These are phyloP conservation scores for Aegithalos caudatus DNA, from an alignment of 2,113 vertebrate genomes.

Conservation along the genomic window DNA sequence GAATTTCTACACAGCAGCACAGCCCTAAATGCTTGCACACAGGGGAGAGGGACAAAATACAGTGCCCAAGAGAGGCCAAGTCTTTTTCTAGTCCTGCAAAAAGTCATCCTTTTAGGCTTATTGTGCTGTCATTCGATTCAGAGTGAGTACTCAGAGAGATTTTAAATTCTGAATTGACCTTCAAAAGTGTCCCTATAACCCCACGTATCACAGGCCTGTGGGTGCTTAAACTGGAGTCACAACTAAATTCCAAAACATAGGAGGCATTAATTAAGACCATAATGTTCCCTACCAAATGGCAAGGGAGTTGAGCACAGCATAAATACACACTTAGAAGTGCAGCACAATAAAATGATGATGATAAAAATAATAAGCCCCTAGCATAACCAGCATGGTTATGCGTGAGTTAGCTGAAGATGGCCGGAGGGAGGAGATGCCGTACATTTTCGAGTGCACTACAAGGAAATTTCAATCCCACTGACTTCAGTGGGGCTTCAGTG, in stretches of 20 bases:
- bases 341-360: background rate
- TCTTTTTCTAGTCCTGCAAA: background rate
- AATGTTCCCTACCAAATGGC: background rate
- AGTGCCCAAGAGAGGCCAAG: background rate
- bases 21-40: background rate
- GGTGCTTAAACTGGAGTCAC: background rate
- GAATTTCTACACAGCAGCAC: background rate
- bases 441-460: background rate
- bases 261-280: background rate
- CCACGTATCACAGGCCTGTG: background rate
- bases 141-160: background rate
- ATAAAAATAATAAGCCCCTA: background rate
- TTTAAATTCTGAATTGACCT: background rate
- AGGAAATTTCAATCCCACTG: background rate
- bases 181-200: background rate
- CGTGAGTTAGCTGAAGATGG: background rate
- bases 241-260: background rate
- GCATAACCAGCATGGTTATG: background rate
- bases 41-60: background rate
- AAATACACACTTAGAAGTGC: conserved; percentile 7
- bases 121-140: background rate
- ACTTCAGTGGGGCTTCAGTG: background rate
- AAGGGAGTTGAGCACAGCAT: background rate
- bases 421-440: background rate
- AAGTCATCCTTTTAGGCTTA: background rate